phyloP scores from a whole-genome alignment of 2,888 invertebrate genomes.

The Sicus ferrugineus region DNA sequence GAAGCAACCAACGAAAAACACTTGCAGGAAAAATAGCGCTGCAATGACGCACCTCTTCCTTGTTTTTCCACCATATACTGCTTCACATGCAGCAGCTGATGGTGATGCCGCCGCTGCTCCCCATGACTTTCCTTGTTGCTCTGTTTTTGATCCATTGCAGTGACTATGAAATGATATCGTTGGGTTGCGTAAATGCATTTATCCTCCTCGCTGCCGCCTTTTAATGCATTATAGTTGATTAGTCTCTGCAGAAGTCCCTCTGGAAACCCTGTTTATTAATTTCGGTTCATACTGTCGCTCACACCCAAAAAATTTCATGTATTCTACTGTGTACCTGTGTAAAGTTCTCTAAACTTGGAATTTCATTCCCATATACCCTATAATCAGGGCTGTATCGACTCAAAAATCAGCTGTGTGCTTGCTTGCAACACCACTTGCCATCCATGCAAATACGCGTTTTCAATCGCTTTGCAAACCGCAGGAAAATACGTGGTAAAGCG shows the following conservation, averaged over 20 bases:
- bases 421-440: no score
- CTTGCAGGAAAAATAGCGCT: constrained; percentile 56
- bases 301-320: constrained; percentile 39
- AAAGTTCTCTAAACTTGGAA: background rate
- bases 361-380: background rate
- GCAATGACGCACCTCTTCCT: constrained; percentile 56
- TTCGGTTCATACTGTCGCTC: constrained; percentile 29
- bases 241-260: background rate
- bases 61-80: constrained; percentile 39
- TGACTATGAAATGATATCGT: constrained; percentile 33
- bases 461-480: no score
- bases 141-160: constrained; percentile 15
- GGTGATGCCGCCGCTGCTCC: no score
- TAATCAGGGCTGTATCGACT: constrained; percentile 4
- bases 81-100: background rate
- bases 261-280: background rate
- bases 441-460: no score
- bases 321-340: constrained; percentile 6
- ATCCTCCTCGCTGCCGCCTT: constrained; percentile 20
- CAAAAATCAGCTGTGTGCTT: no score
- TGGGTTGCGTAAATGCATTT: constrained; percentile 41
- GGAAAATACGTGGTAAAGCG: no score
- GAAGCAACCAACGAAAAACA: constrained; percentile 58
- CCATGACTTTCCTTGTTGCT: constrained; percentile 2
- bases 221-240: constrained; percentile 29